Conservation (phyloP, 2,888 invertebrate genomes). For the Ceraclea dissimilis region DNA sequence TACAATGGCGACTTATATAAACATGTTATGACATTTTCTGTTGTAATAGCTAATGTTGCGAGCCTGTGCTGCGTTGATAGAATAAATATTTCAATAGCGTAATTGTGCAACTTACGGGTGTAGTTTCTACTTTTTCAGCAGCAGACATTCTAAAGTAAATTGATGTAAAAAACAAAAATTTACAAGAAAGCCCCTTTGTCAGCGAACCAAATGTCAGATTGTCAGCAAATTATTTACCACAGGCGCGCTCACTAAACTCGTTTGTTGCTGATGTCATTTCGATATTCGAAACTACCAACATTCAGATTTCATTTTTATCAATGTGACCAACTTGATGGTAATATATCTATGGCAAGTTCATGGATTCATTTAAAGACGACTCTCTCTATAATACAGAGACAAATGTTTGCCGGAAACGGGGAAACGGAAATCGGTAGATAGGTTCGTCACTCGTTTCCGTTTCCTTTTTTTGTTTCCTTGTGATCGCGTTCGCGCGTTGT, state of each 20-base stretch:
- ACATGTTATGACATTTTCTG: background rate
- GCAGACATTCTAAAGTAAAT: background rate
- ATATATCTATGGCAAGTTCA: background rate
- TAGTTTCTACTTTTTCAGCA: background rate
- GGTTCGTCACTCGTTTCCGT: no score
- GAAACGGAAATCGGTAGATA: no score
- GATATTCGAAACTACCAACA: background rate
- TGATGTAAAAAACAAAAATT: background rate
- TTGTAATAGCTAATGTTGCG: no score
- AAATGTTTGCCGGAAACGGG: no score
- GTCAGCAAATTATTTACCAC: no score
- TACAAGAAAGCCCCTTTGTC: background rate
- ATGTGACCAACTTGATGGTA: background rate
- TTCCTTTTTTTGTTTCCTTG: no score
- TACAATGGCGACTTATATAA: conserved; percentile 1
- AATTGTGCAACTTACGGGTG: background rate
- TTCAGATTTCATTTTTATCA: background rate
- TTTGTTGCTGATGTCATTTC: background rate
- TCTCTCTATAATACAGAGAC: no score
- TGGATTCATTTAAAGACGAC: no score
- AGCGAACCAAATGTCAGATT: background rate
- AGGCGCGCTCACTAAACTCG: no score
- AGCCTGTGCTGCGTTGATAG: no score
- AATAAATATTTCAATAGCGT: background rate
- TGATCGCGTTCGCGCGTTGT: no score